Base-by-base conservation (phyloP, 1,140 invertebrate genomes). In the Oryzaephilus surinamensis region DNA sequence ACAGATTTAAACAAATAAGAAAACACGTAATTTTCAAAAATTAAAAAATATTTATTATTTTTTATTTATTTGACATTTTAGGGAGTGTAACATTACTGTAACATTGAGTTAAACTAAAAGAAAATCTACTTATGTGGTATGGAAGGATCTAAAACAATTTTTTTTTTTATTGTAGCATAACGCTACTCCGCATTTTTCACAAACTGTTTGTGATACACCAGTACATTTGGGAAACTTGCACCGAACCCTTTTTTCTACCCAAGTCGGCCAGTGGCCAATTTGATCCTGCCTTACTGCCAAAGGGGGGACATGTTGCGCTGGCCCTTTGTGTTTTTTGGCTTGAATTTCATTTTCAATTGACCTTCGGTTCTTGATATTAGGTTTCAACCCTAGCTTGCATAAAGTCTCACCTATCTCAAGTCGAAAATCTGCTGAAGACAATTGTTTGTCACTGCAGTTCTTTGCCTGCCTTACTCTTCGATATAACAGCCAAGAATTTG, bases 211-310 rank as follows among this genome's bases (percentile, higher is more conserved):
- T 2, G 51, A 41, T 29, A 57, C 39, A 13, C 51, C 48, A 27
- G 33, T 43, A 32, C 52, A 58, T 13, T 51, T 54, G 38, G n/a
- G 51, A 4, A 20, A 20, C 19, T 20, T 20, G 19, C 19, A 20
- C 19, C 19, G 4, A 20, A 20, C 50, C 32, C 45, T 51, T 28
- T 45, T 52, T 41, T 58, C 37, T 48, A 50, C 6, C 52, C 51
- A 45, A 15, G 35, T 47, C 41, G 57, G 57, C 59, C 58, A 61
- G 43, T 62, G 55, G 5, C 55, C 52, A 42, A 55, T 49, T 19
- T 59, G 48, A 33, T 64, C 58, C 43, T 48, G 43, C 2, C 55
- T 38, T 14, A 60, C 52, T 34, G 48, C 49, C 13, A 36, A 28
- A 26, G 51, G 50, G 34, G 55, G 57, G 14, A 32, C 42, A 39